These are phyloP conservation scores for Nephrotoma guestfalica DNA, from an alignment of 2,888 invertebrate species.

Conservation along the genomic window DNA sequence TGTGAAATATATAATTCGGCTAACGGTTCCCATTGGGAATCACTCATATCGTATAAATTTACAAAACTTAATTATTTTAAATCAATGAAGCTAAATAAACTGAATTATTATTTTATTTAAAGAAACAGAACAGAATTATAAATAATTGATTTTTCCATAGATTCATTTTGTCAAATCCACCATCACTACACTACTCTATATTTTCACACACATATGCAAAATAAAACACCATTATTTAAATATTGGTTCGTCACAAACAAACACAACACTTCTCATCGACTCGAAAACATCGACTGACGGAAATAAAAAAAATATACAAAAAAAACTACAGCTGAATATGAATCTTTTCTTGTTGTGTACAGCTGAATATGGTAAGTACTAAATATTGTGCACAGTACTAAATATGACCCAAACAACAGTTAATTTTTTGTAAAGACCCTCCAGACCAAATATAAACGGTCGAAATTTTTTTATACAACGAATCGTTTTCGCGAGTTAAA, in stretches of 20 bases:
- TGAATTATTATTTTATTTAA: not conserved
- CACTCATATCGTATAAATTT: conserved; percentile 6
- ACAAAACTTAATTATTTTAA: not conserved
- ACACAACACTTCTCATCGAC: not conserved
- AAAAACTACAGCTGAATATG: too few relatives aligned
- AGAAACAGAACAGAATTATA: not conserved
- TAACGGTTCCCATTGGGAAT: conserved; percentile 11
- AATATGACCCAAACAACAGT: too few relatives aligned
- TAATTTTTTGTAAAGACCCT: too few relatives aligned
- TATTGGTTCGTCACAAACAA: not conserved
- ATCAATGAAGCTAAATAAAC: not conserved
- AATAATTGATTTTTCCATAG: not conserved
- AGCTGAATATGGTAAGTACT: too few relatives aligned
- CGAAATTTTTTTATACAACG: too few relatives aligned
- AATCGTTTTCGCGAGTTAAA: too few relatives aligned
- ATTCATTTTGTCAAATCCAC: not conserved
- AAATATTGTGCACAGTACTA: too few relatives aligned
- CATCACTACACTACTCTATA: not conserved
- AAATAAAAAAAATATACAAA: not conserved
- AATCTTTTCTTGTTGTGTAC: too few relatives aligned
- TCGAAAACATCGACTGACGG: not conserved
- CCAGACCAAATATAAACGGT: too few relatives aligned
- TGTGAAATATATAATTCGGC: conserved; percentile 12
- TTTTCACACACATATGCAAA: not conserved
- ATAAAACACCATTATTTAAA: not conserved